Evolutionary conservation across 2,113 vertebrate species (phyloP).

Genomic region (Octodon degus): DNA sequence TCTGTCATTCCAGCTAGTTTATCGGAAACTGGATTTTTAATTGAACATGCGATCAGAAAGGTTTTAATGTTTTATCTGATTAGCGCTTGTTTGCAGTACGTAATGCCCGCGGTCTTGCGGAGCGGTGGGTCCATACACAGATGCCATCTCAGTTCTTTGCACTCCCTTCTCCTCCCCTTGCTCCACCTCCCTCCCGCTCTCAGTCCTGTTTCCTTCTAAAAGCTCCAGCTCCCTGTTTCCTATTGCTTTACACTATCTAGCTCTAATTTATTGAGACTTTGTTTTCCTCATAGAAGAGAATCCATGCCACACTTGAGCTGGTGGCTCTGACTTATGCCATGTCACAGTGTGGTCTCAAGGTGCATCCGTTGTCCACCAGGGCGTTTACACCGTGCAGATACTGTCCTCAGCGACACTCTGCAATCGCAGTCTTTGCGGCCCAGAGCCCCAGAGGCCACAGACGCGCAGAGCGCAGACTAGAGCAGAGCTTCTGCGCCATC

Average conservation of each 20-base stretch:
- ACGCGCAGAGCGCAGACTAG: rapidly evolving
- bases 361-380: not conserved
- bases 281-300: not conserved
- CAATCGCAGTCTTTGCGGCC: not conserved
- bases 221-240: not conserved
- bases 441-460: rapidly evolving
- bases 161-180: not conserved
- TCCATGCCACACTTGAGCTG: not conserved
- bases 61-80: not conserved
- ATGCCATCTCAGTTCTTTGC: not conserved
- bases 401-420: not conserved
- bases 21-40: not conserved
- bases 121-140: not conserved
- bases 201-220: not conserved
- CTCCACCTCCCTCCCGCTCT: not conserved
- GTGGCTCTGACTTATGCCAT: not conserved
- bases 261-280: not conserved
- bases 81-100: not conserved
- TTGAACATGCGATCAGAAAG: not conserved
- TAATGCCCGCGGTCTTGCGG: not conserved
- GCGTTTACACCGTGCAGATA: not conserved
- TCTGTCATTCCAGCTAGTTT: not conserved
- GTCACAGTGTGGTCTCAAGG: not conserved
- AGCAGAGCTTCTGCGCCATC: slow-evolving; percentile 59
- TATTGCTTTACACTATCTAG: not conserved